Percentiles rank a stretch among this genome's conserved stretches.
phyloP scores from a whole-genome alignment of 1,140 invertebrate species.

The Nomia melanderi region DNA sequence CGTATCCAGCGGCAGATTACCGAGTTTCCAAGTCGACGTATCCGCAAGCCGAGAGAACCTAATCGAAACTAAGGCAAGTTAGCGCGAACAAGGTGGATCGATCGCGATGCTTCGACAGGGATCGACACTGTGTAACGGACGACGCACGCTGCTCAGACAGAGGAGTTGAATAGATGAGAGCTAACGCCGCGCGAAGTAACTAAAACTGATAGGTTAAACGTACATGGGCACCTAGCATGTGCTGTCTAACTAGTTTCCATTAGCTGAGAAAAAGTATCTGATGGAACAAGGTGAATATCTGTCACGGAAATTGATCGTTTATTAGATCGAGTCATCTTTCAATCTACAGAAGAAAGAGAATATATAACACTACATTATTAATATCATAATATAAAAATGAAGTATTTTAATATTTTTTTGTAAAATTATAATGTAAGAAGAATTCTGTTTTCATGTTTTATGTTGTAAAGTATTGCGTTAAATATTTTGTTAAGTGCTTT shows the following conservation, averaged over 20 bases:
- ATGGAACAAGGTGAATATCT: too few species aligned
- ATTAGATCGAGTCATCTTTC: too few species aligned
- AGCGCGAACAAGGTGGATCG: constrained; percentile 20
- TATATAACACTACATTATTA: too few species aligned
- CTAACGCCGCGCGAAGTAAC: not conserved
- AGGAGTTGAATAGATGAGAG: not conserved
- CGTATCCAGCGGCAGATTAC: constrained; percentile 38
- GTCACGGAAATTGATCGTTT: too few species aligned
- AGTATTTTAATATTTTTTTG: too few species aligned
- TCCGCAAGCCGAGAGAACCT: not conserved
- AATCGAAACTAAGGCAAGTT: constrained; percentile 38
- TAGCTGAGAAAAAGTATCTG: too few species aligned
- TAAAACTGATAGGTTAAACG: not conserved
- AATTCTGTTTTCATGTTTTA: too few species aligned
- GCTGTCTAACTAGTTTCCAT: not conserved
- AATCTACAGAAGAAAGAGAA: too few species aligned
- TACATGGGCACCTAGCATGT: not conserved
- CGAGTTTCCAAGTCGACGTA: constrained; percentile 43
- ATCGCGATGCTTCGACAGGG: constrained; percentile 22
- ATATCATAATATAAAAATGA: too few species aligned
- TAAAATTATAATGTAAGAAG: too few species aligned
- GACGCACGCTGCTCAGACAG: not conserved
- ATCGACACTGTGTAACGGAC: not conserved
- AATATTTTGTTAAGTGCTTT: too few species aligned
- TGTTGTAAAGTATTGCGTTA: too few species aligned